phyloP scores from a whole-genome alignment of 2,113 vertebrate species.

The Anarrhichthys ocellatus region DNA sequence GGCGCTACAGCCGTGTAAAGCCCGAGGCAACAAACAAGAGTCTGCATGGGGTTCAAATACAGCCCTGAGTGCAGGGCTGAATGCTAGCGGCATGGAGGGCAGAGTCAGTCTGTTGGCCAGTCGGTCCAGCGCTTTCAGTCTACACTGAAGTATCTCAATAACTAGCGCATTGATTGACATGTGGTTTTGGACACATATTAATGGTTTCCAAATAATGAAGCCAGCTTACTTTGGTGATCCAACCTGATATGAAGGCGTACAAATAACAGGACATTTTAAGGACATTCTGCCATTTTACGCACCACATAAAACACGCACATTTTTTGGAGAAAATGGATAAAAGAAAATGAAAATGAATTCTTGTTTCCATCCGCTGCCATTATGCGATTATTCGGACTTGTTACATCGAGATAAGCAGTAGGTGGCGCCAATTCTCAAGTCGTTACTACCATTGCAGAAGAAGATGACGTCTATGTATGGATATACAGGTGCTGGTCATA shows the following conservation, averaged over 20 bases:
- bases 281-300: no score
- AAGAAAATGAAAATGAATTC: no score
- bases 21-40: conserved; percentile 12
- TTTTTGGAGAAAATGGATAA: no score
- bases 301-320: no score
- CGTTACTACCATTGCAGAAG: background rate
- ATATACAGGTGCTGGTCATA: no score
- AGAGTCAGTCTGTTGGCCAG: background rate
- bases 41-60: conserved; percentile 14
- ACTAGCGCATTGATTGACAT: background rate
- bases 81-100: background rate
- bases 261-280: background rate
- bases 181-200: no score
- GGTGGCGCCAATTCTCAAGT: background rate
- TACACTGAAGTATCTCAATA: background rate
- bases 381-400: background rate
- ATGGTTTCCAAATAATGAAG: background rate
- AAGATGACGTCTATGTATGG: background rate
- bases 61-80: background rate
- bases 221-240: background rate
- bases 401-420: background rate
- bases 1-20: background rate
- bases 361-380: background rate
- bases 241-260: background rate
- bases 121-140: background rate